phyloP scores from a whole-genome alignment of 1,140 invertebrate genomes.

The Drosophila parvula region DNA sequence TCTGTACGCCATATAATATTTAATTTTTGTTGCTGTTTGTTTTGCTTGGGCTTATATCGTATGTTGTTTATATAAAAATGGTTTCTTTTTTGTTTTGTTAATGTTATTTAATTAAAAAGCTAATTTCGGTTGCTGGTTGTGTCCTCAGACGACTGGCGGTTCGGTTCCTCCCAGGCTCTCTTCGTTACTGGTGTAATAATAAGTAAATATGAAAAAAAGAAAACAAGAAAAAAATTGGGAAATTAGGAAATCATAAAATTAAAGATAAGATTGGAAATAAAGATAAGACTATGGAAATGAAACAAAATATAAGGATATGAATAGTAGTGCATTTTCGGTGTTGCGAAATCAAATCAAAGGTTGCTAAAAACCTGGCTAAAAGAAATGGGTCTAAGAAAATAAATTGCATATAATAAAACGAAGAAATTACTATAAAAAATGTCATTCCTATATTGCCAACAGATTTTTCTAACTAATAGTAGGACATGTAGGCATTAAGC shows the following conservation, averaged over 20 bases:
- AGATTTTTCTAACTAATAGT: not conserved
- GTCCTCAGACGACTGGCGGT: constrained; percentile 76
- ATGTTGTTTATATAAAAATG: constrained; percentile 61
- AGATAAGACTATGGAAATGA: not conserved
- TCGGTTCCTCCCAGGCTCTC: constrained; percentile 69
- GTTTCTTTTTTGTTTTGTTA: constrained; percentile 38
- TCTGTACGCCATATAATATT: constrained; percentile 28
- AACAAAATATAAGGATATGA: not conserved
- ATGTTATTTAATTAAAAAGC: constrained; percentile 68
- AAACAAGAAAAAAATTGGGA: constrained; percentile 18
- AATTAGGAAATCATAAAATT: not conserved
- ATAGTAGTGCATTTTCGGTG: not conserved
- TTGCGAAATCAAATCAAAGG: not conserved
- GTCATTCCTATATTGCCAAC: no score
- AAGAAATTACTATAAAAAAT: not conserved
- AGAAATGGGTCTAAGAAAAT: not conserved
- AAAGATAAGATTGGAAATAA: not conserved
- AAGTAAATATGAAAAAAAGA: constrained; percentile 15
- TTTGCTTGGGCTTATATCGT: constrained; percentile 36
- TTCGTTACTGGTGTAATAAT: constrained; percentile 49
- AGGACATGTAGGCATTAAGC: not conserved
- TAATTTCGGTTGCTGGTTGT: constrained; percentile 57
- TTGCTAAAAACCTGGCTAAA: not conserved
- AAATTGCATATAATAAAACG: not conserved
- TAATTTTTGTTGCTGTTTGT: constrained; percentile 10